These are phyloP conservation scores for Perizoma affinitatum DNA, from an alignment of 2,888 invertebrate species.

Conservation along the genomic window DNA sequence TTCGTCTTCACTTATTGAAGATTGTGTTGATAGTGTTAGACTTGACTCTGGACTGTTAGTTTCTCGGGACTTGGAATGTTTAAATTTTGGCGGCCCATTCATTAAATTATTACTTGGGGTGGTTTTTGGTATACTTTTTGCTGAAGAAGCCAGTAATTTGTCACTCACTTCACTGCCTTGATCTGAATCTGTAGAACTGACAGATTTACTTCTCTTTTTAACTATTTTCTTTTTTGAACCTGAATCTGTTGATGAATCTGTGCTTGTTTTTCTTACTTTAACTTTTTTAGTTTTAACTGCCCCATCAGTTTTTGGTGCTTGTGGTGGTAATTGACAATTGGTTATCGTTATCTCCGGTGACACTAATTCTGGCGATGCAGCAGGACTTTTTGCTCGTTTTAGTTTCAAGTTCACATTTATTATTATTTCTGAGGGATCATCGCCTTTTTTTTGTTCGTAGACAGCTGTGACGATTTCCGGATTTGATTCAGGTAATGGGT, in stretches of 20 bases:
- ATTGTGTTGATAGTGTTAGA: slow-evolving; percentile 80
- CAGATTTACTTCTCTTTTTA: slow-evolving; percentile 74
- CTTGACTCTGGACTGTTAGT: slow-evolving; percentile 77
- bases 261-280: slow-evolving; percentile 71
- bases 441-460: slow-evolving; percentile 69
- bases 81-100: slow-evolving; percentile 61
- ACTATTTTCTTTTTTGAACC: slow-evolving; percentile 68
- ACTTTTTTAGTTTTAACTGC: slow-evolving; percentile 62
- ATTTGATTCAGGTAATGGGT: slow-evolving; percentile 48
- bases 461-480: slow-evolving; percentile 54
- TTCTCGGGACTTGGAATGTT: slow-evolving; percentile 72
- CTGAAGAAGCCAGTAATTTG: slow-evolving; percentile 46
- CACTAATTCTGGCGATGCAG: slow-evolving; percentile 59
- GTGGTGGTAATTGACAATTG: slow-evolving; percentile 77
- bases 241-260: slow-evolving; percentile 70
- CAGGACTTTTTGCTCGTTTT: slow-evolving; percentile 67
- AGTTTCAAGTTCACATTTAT: slow-evolving; percentile 78
- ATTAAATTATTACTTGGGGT: slow-evolving; percentile 56
- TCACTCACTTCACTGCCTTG: slow-evolving; percentile 59
- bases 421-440: slow-evolving; percentile 72
- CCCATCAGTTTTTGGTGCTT: slow-evolving; percentile 76
- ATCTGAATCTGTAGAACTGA: slow-evolving; percentile 74
- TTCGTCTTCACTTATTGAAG: slow-evolving; percentile 79
- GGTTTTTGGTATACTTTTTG: slow-evolving; percentile 55
- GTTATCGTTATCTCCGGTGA: slow-evolving; percentile 74